Conservation (phyloP, 2,797 vertebrate genomes). For the Perodicticus potto region DNA sequence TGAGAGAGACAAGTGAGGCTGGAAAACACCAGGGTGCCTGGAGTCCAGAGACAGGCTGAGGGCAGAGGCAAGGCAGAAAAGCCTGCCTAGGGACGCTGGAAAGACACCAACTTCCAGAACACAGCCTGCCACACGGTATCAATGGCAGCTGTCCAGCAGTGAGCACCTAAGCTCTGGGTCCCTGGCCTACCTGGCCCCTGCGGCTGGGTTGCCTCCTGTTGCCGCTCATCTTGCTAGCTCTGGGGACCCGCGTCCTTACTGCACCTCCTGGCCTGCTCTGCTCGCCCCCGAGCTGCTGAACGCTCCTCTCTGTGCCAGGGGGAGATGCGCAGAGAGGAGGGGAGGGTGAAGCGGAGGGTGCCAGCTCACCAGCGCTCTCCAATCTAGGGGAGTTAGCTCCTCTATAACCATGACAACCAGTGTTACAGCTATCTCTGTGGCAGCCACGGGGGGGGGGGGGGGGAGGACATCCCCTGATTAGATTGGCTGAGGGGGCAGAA, state of each 20-base stretch:
- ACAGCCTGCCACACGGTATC: not conserved
- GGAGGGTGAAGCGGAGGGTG: conserved; percentile 67
- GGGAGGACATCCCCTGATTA: conserved; percentile 67
- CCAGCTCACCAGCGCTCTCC: conserved; percentile 82
- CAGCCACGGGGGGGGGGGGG: conserved; percentile 34
- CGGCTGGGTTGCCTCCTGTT: conserved; percentile 81
- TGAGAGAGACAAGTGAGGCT: conserved; percentile 52
- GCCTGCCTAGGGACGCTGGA: not conserved
- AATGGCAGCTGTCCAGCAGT: not conserved
- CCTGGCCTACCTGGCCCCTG: conserved; percentile 68
- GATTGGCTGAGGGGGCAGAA: not conserved
- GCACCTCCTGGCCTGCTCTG: conserved; percentile 76
- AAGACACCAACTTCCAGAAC: not conserved
- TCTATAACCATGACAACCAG: conserved; percentile 89
- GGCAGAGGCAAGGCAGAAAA: not conserved
- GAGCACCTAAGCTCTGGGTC: not conserved
- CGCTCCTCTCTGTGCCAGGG: conserved; percentile 70
- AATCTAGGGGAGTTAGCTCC: conserved; percentile 84
- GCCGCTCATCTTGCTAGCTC: conserved; percentile 79
- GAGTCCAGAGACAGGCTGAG: not conserved
- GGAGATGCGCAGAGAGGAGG: conserved; percentile 79
- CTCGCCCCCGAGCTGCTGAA: conserved; percentile 78
- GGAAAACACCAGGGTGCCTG: not conserved
- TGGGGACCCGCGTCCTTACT: conserved; percentile 58
- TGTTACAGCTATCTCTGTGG: conserved; percentile 69